Conservation (phyloP, 2,797 vertebrate genomes). For the Lepidocolaptes lacrymiger region DNA sequence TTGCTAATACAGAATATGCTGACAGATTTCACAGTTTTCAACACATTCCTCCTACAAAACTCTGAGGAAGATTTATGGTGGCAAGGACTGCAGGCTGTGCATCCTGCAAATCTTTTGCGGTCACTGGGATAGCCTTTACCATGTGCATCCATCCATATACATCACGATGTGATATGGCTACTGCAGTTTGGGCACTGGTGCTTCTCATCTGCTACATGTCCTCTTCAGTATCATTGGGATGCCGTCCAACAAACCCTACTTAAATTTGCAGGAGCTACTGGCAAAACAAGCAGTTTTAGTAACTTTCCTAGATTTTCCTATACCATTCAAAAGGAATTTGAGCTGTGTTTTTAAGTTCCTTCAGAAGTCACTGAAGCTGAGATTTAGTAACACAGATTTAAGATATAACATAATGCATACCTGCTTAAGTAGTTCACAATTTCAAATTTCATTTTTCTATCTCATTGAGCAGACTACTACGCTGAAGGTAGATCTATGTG, state of each 20-base stretch:
- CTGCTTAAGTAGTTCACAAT: background rate
- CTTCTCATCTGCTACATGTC: background rate
- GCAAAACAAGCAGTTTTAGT: background rate
- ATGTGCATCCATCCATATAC: background rate
- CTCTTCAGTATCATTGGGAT: background rate
- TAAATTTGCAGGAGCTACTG: background rate
- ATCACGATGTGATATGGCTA: background rate
- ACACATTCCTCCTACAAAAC: background rate
- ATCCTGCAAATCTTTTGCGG: background rate
- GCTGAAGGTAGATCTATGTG: background rate
- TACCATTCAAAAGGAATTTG: background rate
- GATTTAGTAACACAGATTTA: background rate
- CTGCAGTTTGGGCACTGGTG: background rate
- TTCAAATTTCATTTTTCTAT: background rate
- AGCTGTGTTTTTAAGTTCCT: background rate
- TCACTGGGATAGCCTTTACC: background rate
- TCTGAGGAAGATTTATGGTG: conserved; percentile 16
- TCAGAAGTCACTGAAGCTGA: background rate
- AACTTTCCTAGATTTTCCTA: background rate
- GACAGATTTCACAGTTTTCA: background rate
- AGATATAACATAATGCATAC: background rate
- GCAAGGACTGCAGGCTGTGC: conserved; percentile 9
- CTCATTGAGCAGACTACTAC: background rate
- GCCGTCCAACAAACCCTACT: background rate
- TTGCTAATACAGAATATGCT: background rate